Evolutionary conservation across 2,888 invertebrate genomes (phyloP), one percentile per base, ranked within the genome.

Genomic region (Ectemnius lituratus): DNA sequence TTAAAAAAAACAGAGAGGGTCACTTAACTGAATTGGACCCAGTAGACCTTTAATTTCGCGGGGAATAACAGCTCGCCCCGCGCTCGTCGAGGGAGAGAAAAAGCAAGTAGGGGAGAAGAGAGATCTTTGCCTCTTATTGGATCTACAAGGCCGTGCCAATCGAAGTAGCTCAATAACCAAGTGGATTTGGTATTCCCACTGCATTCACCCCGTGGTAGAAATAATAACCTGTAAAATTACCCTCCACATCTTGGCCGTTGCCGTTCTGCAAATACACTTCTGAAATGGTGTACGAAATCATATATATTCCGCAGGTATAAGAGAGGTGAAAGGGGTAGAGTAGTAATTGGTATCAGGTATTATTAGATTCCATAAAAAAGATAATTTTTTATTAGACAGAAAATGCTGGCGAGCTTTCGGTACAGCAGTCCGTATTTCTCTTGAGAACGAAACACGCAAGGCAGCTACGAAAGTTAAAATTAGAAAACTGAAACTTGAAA

Each of bases 1-100:
- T 67, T 65, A 73, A 75, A 73, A 78, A 75, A 80, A 79, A 81
- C 76, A 77, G 71, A 77, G 76, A 73, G 70, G 70, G 78, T 81
- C 81, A 76, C 77, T 83, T 76, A 80, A 79, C 73, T 69, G 75
- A 79, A 84, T 85, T 82, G 81, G 78, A 81, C 78, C 75, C 76
- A 75, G 75, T 72, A 70, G 74, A 78, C 76, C 78, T 78, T 83
- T 82, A 80, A 83, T 83, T 83, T 79, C 61, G 72, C 56, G 47
- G 64, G 67, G 70, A 67, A 69, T 62, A 81, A 76, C 74, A 72
- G 8, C 11, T 37, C 8, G 75, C 74, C 69, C 28, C 66, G 27
- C 20, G 45, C 1, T 37, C 11, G 6, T 1, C 8, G 8, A 8
- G 37, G 6, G 11, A 37, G 37, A 37, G 11, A 52, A 52, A 52